These are phyloP conservation scores for Orycteropus afer DNA, from an alignment of 2,113 vertebrate species.

Conservation along the genomic window DNA sequence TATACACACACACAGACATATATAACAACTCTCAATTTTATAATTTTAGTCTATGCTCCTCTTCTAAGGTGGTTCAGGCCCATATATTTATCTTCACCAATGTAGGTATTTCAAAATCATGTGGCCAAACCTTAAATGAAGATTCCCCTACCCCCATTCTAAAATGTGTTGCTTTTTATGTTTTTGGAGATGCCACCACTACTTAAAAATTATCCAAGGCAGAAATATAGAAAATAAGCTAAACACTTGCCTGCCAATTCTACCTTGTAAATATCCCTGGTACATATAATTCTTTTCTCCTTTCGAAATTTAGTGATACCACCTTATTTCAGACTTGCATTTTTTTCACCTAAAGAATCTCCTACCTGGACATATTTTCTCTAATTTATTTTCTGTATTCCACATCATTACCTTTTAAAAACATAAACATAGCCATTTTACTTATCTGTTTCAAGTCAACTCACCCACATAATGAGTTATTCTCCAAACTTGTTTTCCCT, in stretches of 20 bases:
- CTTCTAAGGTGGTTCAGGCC: not conserved
- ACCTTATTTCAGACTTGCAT: not conserved
- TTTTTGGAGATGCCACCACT: constrained; percentile 8
- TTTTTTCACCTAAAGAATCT: not conserved
- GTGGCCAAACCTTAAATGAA: not conserved
- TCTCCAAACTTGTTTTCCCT: not conserved
- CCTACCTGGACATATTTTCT: not conserved
- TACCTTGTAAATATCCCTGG: constrained; percentile 7
- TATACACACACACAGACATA: too few relatives aligned
- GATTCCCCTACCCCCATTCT: not conserved
- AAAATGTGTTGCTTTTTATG: not conserved
- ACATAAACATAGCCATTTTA: not conserved
- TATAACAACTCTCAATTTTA: not conserved
- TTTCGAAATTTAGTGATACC: not conserved
- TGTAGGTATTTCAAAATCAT: constrained; percentile 25
- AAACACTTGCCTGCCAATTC: not conserved
- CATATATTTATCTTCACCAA: not conserved
- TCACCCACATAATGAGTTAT: not conserved
- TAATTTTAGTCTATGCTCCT: not conserved
- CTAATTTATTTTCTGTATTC: not conserved
- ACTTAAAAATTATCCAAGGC: not conserved
- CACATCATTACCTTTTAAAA: not conserved
- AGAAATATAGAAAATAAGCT: not conserved
- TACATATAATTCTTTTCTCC: not conserved
- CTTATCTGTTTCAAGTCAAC: not conserved